These are phyloP conservation scores for Drosophila takahashii DNA, from an alignment of 1,140 invertebrate species.

Conservation along the genomic window DNA sequence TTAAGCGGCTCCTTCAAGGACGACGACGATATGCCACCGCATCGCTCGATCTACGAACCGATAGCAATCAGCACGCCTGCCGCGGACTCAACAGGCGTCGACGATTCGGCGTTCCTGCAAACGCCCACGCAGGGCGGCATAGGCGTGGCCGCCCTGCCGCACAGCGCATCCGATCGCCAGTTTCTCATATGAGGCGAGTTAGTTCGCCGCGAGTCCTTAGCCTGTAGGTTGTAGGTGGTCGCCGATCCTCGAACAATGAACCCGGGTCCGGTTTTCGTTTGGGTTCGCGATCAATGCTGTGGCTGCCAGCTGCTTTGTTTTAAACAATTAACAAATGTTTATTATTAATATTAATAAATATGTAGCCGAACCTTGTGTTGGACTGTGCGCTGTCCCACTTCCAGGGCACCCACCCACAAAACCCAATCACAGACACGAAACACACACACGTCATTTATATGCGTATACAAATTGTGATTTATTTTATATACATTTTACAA, in stretches of 20 bases:
- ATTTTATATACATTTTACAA: conserved; percentile 80
- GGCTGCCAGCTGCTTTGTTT: conserved; percentile 78
- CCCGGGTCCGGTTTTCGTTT: conserved; percentile 26
- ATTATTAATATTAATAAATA: conserved; percentile 72
- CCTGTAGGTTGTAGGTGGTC: conserved; percentile 38
- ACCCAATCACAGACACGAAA: conserved; percentile 14
- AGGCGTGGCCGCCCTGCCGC: conserved; percentile 77
- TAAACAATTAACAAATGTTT: conserved; percentile 79
- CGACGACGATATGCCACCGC: conserved; percentile 74
- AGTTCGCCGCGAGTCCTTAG: conserved; percentile 16
- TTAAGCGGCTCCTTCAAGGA: conserved; percentile 84
- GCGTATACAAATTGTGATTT: conserved; percentile 80
- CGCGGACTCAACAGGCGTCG: conserved; percentile 24
- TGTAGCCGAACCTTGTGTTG: conserved; percentile 58
- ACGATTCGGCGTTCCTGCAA: conserved; percentile 72
- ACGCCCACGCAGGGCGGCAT: conserved; percentile 75
- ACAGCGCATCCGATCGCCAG: conserved; percentile 49
- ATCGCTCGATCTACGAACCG: conserved; percentile 80
- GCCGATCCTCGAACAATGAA: conserved; percentile 4
- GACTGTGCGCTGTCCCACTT: conserved; percentile 37
- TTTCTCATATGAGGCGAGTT: conserved; percentile 68
- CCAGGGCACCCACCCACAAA: conserved; percentile 34
- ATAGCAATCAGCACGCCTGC: conserved; percentile 58
- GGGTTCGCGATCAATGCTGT: conserved; percentile 42
- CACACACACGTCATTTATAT: conserved; percentile 57